Conservation (phyloP, 2,797 vertebrate genomes). For the Gobionotothen gibberifrons region DNA sequence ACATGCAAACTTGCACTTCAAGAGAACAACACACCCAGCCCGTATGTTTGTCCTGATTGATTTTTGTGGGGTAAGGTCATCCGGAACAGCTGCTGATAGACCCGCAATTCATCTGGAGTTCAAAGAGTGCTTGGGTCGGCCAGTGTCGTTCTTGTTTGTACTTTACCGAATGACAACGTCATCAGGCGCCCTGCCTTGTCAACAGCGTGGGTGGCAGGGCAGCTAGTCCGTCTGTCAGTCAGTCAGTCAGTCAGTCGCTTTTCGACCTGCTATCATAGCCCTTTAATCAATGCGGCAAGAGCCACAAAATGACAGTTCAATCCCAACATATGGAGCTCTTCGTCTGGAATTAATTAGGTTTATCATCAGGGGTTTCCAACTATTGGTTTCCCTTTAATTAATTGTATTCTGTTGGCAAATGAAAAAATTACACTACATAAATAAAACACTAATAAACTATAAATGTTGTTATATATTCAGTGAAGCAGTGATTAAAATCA, state of each 20-base stretch:
- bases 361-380: conserved; percentile 10
- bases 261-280: conserved; percentile 38
- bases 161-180: conserved; percentile 67
- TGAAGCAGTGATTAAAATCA: not conserved
- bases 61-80: conserved; percentile 80
- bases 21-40: conserved; percentile 16
- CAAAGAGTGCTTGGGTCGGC: conserved; percentile 72
- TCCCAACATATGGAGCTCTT: conserved; percentile 2
- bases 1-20: not conserved
- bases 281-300: conserved; percentile 45
- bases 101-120: conserved; percentile 75
- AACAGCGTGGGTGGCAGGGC: conserved; percentile 69
- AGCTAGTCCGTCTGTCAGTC: conserved; percentile 38
- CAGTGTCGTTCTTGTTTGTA: conserved; percentile 72
- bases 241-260: conserved; percentile 37
- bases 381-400: not conserved
- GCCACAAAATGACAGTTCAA: conserved; percentile 3
- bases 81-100: conserved; percentile 77
- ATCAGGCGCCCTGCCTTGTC: conserved; percentile 65
- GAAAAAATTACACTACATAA: not conserved
- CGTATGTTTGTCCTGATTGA: conserved; percentile 77
- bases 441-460: no score
- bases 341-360: not conserved
- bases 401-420: not conserved
- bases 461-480: not conserved